phyloP scores from a whole-genome alignment of 2,797 vertebrate species.

The Diceros bicornis region DNA sequence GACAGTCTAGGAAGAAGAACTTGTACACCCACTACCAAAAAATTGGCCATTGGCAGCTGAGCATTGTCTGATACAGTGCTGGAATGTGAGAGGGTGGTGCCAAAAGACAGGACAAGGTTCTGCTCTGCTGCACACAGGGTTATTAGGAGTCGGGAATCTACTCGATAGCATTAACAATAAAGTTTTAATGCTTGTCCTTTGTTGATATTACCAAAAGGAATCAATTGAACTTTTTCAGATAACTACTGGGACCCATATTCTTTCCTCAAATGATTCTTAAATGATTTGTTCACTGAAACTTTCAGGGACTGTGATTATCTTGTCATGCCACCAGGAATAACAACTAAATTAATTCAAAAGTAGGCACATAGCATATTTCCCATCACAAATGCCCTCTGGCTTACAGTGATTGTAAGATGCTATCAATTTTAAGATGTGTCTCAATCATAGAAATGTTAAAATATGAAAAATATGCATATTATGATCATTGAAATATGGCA shows the following conservation, averaged over 20 bases:
- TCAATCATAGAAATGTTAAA: neutral
- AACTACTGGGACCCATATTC: neutral
- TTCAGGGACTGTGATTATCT: neutral
- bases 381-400: neutral
- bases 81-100: no score
- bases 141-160: no score
- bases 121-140: no score
- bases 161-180: no score
- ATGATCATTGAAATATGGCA: neutral
- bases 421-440: neutral
- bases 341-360: neutral
- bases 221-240: neutral
- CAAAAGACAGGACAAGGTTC: no score
- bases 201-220: neutral
- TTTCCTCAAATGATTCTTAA: constrained; percentile 4
- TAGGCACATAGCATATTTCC: neutral
- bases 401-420: neutral
- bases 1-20: no score
- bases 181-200: neutral
- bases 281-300: neutral
- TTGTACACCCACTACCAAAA: no score
- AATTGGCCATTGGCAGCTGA: no score
- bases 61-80: no score
- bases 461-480: neutral
- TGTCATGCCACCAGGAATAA: neutral